Base-by-base conservation (phyloP, 2,113 vertebrate genomes). In the Psophia crepitans region DNA sequence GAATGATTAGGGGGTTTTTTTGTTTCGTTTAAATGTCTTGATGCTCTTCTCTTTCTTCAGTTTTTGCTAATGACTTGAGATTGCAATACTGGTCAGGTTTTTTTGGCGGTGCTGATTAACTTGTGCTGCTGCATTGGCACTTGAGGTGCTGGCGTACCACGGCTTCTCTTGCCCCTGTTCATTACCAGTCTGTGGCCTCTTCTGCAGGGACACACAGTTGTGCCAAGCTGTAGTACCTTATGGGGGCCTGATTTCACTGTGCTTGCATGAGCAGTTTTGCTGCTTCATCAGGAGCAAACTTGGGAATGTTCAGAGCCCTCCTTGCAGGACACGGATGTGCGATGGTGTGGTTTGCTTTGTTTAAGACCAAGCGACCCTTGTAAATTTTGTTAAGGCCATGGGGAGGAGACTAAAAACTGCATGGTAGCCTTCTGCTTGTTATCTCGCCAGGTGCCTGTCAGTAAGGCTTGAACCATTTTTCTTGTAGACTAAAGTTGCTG, bases 161-260 rank as follows among this genome's bases (percentile, higher is more conserved):
- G 4, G 61, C 61, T 82, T 85, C 74, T 86, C 44, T 80, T 54
- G 58, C 84, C 75, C 78, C 46, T 32, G 0, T 73, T 75, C 64
- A 74, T 90, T 41, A 21, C 90, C 56, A 30, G 65, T 75, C 73
- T 20, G 6, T 46, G 65, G 91, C 86, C 78, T 82, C 69, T 84
- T 91, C 92, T 95, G 54, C 74, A 74, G 89, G 84, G 84, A 93
- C 70, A 37, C 89, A 76, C 56, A 76, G 48, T 82, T 73, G 90
- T 85, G 89, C 84, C 84, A 58, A 89, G 86, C 53, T 84, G 1
- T 56, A 73, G 92, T 92, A 93, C 84, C 94, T 95, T 92, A 46
- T 1, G 11, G 82, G 80, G 63, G 87, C 58, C 78, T 58, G 53
- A 69, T 88, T 83, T 85, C 92, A 76, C 93, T 96, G 93, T 93